These are phyloP conservation scores for Hyles euphorbiae DNA, from an alignment of 1,140 invertebrate genomes.

Conservation along the genomic window DNA sequence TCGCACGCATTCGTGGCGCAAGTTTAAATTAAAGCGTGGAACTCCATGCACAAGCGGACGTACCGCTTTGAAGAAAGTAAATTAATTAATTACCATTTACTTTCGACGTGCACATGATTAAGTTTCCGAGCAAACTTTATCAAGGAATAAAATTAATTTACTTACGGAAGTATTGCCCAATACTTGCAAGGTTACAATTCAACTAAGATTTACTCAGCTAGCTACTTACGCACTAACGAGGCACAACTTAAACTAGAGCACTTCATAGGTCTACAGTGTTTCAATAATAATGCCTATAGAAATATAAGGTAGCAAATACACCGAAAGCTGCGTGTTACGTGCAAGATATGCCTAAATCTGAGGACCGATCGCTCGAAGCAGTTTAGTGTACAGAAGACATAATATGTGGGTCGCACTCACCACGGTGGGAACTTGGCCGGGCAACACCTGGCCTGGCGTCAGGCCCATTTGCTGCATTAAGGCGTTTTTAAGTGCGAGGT, in stretches of 20 bases:
- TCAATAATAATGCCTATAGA: constrained; percentile 44
- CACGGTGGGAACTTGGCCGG: constrained; percentile 93
- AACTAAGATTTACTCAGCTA: constrained; percentile 12
- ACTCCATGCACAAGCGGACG: constrained; percentile 21
- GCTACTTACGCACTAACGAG: constrained; percentile 21
- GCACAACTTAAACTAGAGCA: constrained; percentile 57
- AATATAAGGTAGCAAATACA: constrained; percentile 52
- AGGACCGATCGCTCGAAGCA: constrained; percentile 69
- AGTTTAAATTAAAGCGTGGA: constrained; percentile 41
- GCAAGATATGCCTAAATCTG: constrained; percentile 48
- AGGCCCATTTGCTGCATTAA: constrained; percentile 97
- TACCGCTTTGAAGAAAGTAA: constrained; percentile 30
- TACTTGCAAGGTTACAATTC: constrained; percentile 1
- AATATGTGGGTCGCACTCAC: constrained; percentile 78
- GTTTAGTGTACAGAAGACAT: constrained; percentile 19
- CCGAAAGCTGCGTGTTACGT: constrained; percentile 68
- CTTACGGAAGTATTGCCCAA: constrained; percentile 16
- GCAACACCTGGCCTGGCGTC: constrained; percentile 90
- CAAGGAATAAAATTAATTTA: constrained; percentile 24
- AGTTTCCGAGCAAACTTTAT: constrained; percentile 25
- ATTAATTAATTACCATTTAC: constrained; percentile 37
- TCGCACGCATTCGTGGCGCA: constrained; percentile 23
- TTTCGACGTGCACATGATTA: constrained; percentile 33
- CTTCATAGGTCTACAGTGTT: constrained; percentile 46
- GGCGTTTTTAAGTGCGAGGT: constrained; percentile 97